Percentiles rank a stretch among this genome's conserved stretches.
Evolutionary conservation across 2,797 vertebrate genomes (phyloP).

Genomic region (Gymnothorax javanicus): DNA sequence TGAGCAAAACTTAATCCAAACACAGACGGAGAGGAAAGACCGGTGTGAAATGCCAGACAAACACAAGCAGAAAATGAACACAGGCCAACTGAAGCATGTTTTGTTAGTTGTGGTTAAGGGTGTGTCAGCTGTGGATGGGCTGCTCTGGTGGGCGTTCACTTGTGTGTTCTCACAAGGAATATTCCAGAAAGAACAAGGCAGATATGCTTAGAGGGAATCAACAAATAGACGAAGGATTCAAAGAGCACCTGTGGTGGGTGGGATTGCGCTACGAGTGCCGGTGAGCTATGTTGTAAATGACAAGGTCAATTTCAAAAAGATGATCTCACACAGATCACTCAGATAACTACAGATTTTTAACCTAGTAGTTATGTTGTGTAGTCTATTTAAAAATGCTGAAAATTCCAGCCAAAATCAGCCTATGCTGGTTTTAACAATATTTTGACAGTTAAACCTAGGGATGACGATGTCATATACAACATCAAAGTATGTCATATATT

Average conservation of each 20-base stretch:
- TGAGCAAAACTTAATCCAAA: not conserved
- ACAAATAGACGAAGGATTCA: not conserved
- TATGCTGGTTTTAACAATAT: too few species aligned
- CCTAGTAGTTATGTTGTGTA: not conserved
- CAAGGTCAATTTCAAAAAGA: not conserved
- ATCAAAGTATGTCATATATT: too few species aligned
- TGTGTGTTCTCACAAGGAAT: not conserved
- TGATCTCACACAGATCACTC: not conserved
- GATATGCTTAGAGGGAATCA: not conserved
- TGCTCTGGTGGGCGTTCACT: not conserved
- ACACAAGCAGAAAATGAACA: not conserved
- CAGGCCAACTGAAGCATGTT: not conserved
- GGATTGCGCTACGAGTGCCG: not conserved
- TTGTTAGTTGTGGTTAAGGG: not conserved
- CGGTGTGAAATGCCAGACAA: not conserved
- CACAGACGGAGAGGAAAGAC: not conserved
- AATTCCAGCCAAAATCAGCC: too few species aligned
- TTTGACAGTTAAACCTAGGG: too few species aligned
- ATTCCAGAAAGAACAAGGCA: not conserved
- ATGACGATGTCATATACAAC: too few species aligned
- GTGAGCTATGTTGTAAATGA: not conserved
- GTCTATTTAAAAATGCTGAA: not conserved
- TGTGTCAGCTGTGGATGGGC: not conserved
- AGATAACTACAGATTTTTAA: not conserved
- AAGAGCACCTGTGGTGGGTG: not conserved